phyloP scores from a whole-genome alignment of 2,888 invertebrate species.

The Halocaridina rubra region DNA sequence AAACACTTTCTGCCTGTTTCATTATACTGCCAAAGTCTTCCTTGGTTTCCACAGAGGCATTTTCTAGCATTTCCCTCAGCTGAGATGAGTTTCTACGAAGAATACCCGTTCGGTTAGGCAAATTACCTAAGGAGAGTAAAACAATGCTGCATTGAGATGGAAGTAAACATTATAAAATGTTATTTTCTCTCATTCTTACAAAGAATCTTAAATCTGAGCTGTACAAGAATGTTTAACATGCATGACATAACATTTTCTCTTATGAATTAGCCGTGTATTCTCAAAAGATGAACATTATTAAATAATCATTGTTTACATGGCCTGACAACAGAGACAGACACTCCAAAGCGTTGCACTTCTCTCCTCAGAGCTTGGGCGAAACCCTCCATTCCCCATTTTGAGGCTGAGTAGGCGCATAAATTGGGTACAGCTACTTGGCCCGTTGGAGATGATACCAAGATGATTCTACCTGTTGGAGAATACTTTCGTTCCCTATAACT shows the following conservation, averaged over 20 bases:
- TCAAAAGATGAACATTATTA: too few species aligned
- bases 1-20: background rate
- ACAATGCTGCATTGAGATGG: too few species aligned
- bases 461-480: slow-evolving; percentile 49
- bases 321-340: slow-evolving; percentile 43
- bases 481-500: too few species aligned
- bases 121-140: slow-evolving; percentile 45
- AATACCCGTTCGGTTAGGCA: slow-evolving; percentile 41
- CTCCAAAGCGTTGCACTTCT: slow-evolving; percentile 70
- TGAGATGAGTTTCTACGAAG: background rate
- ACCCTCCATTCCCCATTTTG: slow-evolving; percentile 81
- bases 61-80: slow-evolving; percentile 20
- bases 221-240: too few species aligned
- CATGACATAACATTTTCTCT: too few species aligned
- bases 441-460: slow-evolving; percentile 74
- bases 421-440: slow-evolving; percentile 79
- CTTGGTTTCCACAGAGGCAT: background rate
- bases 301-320: slow-evolving; percentile 55
- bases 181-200: too few species aligned
- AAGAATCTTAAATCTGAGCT: too few species aligned
- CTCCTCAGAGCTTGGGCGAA: slow-evolving; percentile 80
- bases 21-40: slow-evolving; percentile 10
- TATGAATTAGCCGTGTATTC: too few species aligned
- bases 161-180: too few species aligned
- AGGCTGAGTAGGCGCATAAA: slow-evolving; percentile 81